These are phyloP conservation scores for Antigone vipio DNA, from an alignment of 2,113 vertebrate species.

Conservation along the genomic window DNA sequence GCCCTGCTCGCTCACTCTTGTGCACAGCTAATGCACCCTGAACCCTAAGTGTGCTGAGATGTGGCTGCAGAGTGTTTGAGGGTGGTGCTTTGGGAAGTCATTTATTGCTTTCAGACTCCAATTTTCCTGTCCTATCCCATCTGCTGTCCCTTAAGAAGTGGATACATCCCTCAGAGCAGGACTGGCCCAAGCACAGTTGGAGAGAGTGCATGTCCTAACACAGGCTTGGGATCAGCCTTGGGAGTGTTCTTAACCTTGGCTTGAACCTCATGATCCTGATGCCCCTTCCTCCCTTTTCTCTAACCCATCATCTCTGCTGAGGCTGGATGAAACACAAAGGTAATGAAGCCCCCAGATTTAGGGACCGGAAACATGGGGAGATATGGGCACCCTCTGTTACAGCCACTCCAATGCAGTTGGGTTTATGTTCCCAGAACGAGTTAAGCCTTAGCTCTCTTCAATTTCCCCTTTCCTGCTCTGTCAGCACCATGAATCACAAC, in stretches of 20 bases:
- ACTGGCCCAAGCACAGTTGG: not conserved
- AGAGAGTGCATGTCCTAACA: not conserved
- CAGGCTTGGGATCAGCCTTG: not conserved
- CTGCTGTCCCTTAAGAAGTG: not conserved
- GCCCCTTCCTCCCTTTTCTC: not conserved
- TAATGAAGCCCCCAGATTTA: not conserved
- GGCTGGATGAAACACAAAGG: not conserved
- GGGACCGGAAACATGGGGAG: not conserved
- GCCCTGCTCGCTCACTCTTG: not conserved
- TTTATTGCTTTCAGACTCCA: not conserved
- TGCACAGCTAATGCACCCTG: not conserved
- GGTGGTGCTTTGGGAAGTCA: not conserved
- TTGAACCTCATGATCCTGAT: not conserved
- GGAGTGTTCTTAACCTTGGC: not conserved
- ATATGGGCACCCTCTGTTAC: not conserved
- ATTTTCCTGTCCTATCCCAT: not conserved
- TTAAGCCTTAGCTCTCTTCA: not conserved
- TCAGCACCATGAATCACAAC: not conserved
- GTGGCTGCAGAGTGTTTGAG: not conserved
- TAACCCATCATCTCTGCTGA: not conserved
- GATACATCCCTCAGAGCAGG: not conserved
- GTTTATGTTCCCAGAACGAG: not conserved
- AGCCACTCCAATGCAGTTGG: not conserved
- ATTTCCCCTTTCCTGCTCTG: not conserved
- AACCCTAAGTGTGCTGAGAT: not conserved